A percentile compares a stretch with the other conserved stretches of the same genome.
Evolutionary conservation across 2,888 invertebrate species (phyloP).

Genomic region (Schrankia costaestrigalis): DNA sequence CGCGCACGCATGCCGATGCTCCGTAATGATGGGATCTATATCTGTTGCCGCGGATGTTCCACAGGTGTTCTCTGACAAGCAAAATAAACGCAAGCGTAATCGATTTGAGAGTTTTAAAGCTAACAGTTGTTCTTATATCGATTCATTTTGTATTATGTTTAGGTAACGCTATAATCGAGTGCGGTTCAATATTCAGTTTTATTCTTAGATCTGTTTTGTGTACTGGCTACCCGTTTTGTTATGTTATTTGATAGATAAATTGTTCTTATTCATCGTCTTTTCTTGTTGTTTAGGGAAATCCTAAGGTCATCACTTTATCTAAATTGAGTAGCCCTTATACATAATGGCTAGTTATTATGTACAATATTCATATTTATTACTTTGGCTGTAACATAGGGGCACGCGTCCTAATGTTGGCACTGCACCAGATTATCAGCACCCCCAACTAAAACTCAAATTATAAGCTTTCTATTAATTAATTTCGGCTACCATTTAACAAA

Average conservation of each 20-base stretch:
- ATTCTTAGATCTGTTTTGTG: slow-evolving; percentile 31
- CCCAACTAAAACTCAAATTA: too few relatives aligned
- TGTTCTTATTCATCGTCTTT: too few relatives aligned
- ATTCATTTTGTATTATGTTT: slow-evolving; percentile 52
- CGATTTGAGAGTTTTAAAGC: slow-evolving; percentile 68
- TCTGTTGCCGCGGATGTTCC: slow-evolving; percentile 60
- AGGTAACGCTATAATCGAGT: slow-evolving; percentile 48
- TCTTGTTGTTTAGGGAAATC: too few relatives aligned
- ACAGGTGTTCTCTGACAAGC: slow-evolving; percentile 71
- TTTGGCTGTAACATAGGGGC: too few relatives aligned
- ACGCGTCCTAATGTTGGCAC: too few relatives aligned
- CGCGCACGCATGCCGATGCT: slow-evolving; percentile 31
- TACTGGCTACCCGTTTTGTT: slow-evolving; percentile 16
- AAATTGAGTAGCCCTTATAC: too few relatives aligned
- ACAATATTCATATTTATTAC: too few relatives aligned
- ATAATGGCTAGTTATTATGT: too few relatives aligned
- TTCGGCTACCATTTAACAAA: too few relatives aligned
- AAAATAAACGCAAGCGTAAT: slow-evolving; percentile 74
- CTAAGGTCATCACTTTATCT: too few relatives aligned
- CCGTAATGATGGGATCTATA: slow-evolving; percentile 69
- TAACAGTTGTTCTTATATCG: slow-evolving; percentile 56
- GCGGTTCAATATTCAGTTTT: slow-evolving; percentile 43
- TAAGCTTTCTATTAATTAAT: too few relatives aligned
- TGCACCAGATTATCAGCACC: too few relatives aligned
- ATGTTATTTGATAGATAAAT: slow-evolving; percentile 6